These are phyloP conservation scores for Micromussa lordhowensis DNA, from an alignment of 92 coral and sea anemone species.

Conservation along the genomic window DNA sequence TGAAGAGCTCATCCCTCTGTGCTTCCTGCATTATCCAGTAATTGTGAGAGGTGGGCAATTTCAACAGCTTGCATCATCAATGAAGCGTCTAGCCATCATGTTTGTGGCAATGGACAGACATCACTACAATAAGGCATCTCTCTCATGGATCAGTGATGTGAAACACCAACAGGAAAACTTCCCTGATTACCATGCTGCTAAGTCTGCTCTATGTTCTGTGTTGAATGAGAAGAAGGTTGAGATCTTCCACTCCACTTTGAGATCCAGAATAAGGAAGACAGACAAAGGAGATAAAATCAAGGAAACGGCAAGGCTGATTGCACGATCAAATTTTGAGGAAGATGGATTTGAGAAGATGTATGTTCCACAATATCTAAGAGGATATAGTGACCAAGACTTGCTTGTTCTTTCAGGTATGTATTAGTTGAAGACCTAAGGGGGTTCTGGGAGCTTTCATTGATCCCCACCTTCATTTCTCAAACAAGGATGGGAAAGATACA, in stretches of 20 bases:
- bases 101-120: slow-evolving; percentile 69
- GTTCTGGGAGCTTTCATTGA: background rate
- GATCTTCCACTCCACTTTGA: slow-evolving; percentile 72
- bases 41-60: slow-evolving; percentile 71
- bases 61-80: slow-evolving; percentile 28
- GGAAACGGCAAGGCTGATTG: slow-evolving; percentile 62
- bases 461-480: background rate
- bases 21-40: slow-evolving; percentile 67
- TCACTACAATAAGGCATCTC: slow-evolving; percentile 71
- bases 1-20: slow-evolving; percentile 72
- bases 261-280: slow-evolving; percentile 54
- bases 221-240: slow-evolving; percentile 74
- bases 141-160: slow-evolving; percentile 72
- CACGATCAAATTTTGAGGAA: slow-evolving; percentile 58
- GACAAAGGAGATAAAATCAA: slow-evolving; percentile 60
- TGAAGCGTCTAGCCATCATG: slow-evolving; percentile 65
- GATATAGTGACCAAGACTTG: slow-evolving; percentile 74
- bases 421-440: background rate
- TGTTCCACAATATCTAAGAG: slow-evolving; percentile 63
- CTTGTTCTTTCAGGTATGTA: slow-evolving; percentile 61
- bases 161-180: slow-evolving; percentile 47
- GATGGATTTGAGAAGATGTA: slow-evolving; percentile 60
- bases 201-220: slow-evolving; percentile 58
- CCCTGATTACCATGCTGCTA: slow-evolving; percentile 46
- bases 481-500: background rate